These are phyloP conservation scores for Psix sp. DNA, from an alignment of 1,140 invertebrate species.

Conservation along the genomic window DNA sequence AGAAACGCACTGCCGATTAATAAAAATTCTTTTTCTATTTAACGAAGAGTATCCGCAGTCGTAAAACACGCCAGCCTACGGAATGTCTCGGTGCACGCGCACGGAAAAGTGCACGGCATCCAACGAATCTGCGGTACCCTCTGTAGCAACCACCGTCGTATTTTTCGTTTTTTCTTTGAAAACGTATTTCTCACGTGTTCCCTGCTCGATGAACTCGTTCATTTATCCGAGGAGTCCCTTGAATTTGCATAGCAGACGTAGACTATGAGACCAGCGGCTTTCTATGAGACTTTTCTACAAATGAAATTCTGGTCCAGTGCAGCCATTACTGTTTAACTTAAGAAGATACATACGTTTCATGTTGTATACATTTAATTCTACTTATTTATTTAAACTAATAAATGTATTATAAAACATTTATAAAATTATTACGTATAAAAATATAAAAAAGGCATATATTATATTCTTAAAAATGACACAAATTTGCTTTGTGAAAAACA, in stretches of 20 bases:
- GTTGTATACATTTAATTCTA: too few relatives aligned
- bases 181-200: conserved; percentile 35
- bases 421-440: too few relatives aligned
- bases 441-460: too few relatives aligned
- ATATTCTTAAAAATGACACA: too few relatives aligned
- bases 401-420: too few relatives aligned
- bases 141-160: conserved; percentile 17
- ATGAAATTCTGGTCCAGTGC: too few relatives aligned
- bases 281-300: too few relatives aligned
- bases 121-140: conserved; percentile 39
- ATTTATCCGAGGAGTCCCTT: conserved; percentile 28
- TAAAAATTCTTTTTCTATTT: conserved; percentile 58
- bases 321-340: too few relatives aligned
- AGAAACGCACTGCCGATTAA: conserved; percentile 50
- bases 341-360: too few relatives aligned
- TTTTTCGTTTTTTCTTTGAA: conserved; percentile 33
- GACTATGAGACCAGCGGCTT: conserved; percentile 12
- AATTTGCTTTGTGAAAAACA: too few relatives aligned
- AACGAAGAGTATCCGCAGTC: conserved; percentile 35
- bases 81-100: conserved; percentile 13
- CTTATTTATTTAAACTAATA: too few relatives aligned
- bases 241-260: conserved; percentile 58
- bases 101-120: conserved; percentile 39
- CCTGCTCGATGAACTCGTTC: conserved; percentile 13
- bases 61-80: conserved; percentile 40